Base-by-base conservation (phyloP, 2,113 vertebrate species). In the Cyanoramphus novaezelandiae region DNA sequence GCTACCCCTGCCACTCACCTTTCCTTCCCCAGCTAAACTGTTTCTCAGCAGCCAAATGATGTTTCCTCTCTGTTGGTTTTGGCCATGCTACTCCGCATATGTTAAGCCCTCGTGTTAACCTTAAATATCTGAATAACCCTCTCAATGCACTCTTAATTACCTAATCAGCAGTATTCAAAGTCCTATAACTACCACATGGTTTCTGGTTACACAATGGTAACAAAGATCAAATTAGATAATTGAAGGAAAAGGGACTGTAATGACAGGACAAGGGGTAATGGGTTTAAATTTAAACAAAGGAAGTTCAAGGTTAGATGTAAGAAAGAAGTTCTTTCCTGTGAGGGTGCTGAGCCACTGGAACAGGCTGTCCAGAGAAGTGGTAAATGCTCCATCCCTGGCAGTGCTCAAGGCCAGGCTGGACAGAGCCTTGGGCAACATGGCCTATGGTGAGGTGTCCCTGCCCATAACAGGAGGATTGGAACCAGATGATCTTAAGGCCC, bases 11-110 rank as follows among this genome's bases (percentile, higher is more conserved):
- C 43, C 62, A 39, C 74, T 68, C 43, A 55, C 68, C 59, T 72
- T 62, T 14, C 35, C 59, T 23, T 25, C 44, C 70, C 31, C 74
- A 70, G 43, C 23, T 35, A 10, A 91, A 13, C 14, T 21, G 3
- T 31, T 49, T 19, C 60, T 53, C 71, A 39, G 46, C 0, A 74
- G 20, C 23, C 31, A 88, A 64, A 9, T 0, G 6, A 53, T 13
- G 2, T 7, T 35, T 75, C 37, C 17, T 33, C 33, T 19, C 53
- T 5, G 0, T 1, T 17, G 1, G 0, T 24, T 82, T 39, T 39
- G 25, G 7, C 49, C 13, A 13, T 5, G 2, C 10, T 18, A 7
- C 21, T 71, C 43, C 31, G 35, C 23, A 20, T 9, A 47, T 8
- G 16, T 31, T 31, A 72, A 82, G 17, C 24, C 44, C 44, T 74